phyloP scores from a whole-genome alignment of 37 sponge, comb jelly and placozoan genomes.

The Geodia barretti region DNA sequence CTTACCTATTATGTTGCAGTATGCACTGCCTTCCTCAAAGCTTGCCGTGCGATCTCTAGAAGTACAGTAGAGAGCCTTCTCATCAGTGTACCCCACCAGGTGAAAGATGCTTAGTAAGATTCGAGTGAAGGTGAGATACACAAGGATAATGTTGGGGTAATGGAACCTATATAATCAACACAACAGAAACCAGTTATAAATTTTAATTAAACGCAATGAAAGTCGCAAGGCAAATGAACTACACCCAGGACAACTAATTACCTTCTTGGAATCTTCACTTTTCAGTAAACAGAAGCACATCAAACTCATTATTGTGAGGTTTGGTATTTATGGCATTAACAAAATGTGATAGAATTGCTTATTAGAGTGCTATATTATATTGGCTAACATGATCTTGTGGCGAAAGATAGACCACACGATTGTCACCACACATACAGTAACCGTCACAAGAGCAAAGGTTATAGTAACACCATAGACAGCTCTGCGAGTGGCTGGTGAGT shows the following conservation, averaged over 20 bases:
- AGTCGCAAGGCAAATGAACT: no score
- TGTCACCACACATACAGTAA: neutral
- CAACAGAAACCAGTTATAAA: no score
- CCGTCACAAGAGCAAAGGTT: neutral
- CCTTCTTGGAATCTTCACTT: no score
- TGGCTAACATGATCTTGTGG: neutral
- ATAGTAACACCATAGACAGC: neutral
- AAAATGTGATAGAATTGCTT: no score
- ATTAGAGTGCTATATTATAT: no score
- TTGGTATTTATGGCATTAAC: no score
- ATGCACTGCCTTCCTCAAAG: neutral
- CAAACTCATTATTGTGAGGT: no score
- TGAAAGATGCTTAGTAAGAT: neutral
- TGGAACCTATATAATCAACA: no score
- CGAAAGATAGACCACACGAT: neutral
- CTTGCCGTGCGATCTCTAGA: neutral
- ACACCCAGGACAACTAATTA: no score
- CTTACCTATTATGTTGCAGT: neutral
- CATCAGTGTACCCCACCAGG: neutral
- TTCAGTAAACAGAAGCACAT: no score
- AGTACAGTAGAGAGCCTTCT: neutral
- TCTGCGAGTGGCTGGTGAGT: neutral
- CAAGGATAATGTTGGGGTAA: neutral
- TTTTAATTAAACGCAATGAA: no score
- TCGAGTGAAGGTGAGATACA: neutral